Conservation (phyloP, 2,888 invertebrate genomes). For the Spisula solida region DNA sequence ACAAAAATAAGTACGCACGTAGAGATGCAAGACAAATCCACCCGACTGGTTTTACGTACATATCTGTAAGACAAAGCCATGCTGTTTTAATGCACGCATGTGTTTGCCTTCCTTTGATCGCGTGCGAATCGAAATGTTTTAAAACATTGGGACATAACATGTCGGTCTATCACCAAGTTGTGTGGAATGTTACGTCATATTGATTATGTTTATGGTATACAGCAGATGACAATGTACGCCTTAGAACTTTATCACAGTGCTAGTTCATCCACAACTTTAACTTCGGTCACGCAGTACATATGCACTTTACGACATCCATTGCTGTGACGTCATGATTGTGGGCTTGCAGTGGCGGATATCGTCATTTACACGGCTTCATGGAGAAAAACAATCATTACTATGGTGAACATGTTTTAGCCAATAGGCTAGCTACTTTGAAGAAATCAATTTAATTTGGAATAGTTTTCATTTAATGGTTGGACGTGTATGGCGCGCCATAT, state of each 20-base stretch:
- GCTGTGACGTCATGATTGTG: not conserved
- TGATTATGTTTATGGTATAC: not conserved
- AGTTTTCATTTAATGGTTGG: no score
- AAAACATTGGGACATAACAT: not conserved
- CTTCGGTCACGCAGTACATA: not conserved
- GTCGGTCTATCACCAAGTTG: not conserved
- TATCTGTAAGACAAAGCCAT: not conserved
- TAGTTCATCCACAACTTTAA: not conserved
- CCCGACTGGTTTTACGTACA: no score
- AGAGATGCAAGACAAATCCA: no score
- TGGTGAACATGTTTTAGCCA: no score
- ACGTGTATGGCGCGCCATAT: no score
- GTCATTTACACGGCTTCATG: no score
- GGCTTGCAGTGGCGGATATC: not conserved
- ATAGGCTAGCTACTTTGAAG: no score
- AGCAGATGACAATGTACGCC: not conserved
- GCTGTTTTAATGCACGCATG: not conserved
- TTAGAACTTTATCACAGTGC: not conserved
- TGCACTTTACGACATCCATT: not conserved
- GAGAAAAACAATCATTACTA: no score
- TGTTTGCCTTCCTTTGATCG: slow-evolving; percentile 13
- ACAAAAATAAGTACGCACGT: no score
- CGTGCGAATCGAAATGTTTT: slow-evolving; percentile 13
- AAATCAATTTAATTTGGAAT: no score
- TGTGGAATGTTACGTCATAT: not conserved